Percentiles rank a stretch among this genome's conserved stretches.
phyloP scores from a whole-genome alignment of 2,888 invertebrate genomes.

The Ceriagrion tenellum region DNA sequence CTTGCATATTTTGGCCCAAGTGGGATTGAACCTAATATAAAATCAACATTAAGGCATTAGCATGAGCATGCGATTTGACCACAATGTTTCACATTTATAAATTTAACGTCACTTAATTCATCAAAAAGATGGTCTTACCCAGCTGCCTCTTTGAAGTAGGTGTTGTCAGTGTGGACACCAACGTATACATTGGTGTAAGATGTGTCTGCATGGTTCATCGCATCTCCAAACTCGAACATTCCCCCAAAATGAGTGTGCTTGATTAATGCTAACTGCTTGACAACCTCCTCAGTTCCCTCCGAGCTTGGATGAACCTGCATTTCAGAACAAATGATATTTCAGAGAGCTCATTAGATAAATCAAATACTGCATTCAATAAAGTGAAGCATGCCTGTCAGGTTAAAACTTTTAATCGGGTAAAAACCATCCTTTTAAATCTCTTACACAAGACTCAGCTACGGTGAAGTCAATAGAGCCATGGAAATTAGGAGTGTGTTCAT shows the following conservation, averaged over 20 bases:
- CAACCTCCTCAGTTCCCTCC: constrained; percentile 80
- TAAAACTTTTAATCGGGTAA: too few relatives aligned
- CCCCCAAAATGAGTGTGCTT: constrained; percentile 87
- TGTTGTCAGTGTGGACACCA: constrained; percentile 88
- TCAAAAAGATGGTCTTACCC: constrained; percentile 79
- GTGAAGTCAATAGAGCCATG: too few relatives aligned
- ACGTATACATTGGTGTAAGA: constrained; percentile 86
- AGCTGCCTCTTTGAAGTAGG: constrained; percentile 87
- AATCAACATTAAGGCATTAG: too few relatives aligned
- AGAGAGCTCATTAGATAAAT: neutral
- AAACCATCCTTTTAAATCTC: too few relatives aligned
- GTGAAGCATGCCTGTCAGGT: too few relatives aligned
- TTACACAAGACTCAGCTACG: too few relatives aligned
- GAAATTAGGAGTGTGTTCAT: too few relatives aligned
- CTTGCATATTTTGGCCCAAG: too few relatives aligned
- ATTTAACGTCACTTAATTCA: too few relatives aligned
- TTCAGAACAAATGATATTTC: constrained; percentile 71
- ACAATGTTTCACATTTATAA: neutral
- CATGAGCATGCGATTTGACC: too few relatives aligned
- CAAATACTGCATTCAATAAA: too few relatives aligned
- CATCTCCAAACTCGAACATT: constrained; percentile 84
- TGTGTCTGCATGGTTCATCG: constrained; percentile 84
- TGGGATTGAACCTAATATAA: too few relatives aligned
- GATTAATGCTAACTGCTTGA: constrained; percentile 82
- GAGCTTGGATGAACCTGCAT: constrained; percentile 79